Percentiles rank a stretch among this genome's conserved stretches.
Evolutionary conservation across 2,888 invertebrate genomes (phyloP).

Genomic region (Globia sparganii): DNA sequence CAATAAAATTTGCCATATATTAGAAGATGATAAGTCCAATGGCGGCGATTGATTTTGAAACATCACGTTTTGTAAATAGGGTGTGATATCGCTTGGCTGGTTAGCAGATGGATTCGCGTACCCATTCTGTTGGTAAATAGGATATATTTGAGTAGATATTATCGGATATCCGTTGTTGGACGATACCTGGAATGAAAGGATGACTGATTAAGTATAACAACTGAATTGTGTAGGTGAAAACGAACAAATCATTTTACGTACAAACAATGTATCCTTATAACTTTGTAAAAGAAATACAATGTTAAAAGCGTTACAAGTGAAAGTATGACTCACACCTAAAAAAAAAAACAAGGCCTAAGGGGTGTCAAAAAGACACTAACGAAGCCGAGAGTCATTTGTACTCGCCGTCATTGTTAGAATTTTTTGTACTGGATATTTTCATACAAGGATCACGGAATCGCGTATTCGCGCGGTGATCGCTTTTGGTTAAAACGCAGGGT

Average conservation of each 20-base stretch:
- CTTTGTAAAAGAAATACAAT: background rate
- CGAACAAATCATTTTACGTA: background rate
- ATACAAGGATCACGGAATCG: no score
- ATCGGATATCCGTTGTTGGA: constrained; percentile 70
- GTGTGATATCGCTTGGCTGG: constrained; percentile 64
- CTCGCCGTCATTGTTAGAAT: background rate
- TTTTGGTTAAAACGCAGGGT: no score
- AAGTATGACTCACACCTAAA: background rate
- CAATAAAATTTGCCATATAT: constrained; percentile 70
- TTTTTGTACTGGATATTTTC: no score
- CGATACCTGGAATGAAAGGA: constrained; percentile 74
- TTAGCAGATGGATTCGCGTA: constrained; percentile 47
- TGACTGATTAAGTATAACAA: constrained; percentile 45
- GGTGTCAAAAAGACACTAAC: background rate
- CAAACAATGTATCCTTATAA: background rate
- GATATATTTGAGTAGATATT: constrained; percentile 65
- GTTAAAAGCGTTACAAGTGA: background rate
- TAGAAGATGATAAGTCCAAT: constrained; percentile 57
- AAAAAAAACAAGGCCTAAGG: background rate
- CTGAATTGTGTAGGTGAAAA: constrained; percentile 4
- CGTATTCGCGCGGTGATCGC: no score
- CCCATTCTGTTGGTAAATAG: constrained; percentile 62
- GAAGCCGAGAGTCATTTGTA: background rate
- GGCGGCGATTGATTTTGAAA: constrained; percentile 66
- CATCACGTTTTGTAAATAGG: constrained; percentile 65